Evolutionary conservation across 2,888 invertebrate species (phyloP), one percentile per base, ranked within the genome.

Genomic region (Plebejus melissa): DNA sequence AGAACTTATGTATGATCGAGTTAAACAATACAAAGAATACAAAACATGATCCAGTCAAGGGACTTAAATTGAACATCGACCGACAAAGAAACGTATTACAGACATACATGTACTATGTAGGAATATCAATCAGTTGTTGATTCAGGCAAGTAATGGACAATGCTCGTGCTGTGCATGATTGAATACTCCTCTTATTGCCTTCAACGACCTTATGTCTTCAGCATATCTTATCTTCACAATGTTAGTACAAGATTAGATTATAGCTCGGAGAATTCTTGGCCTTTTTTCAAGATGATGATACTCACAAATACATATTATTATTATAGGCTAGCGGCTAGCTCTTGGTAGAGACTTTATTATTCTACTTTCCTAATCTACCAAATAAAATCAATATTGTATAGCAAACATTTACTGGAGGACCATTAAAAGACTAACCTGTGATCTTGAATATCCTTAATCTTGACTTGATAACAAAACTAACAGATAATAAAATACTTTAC

Each of bases 91-190:
- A 79, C 76, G 76, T 76, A 79, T 76, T 76, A 75, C 60, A 74
- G 76, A 76, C 79, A 77, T 76, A 60, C 76, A 75, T 84, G 86
- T 86, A 86, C 83, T 84, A 81, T 82, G 79, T 79, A 79, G 82
- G 87, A 87, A 88, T 87, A 87, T 87, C 88, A 89, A 90, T 89
- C 88, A 87, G 85, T 87, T 84, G 85, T 85, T 81, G 82, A 82
- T 83, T 85, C 84, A 84, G 69, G 57, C 75, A 57, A n/a, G 71
- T 58, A 71, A 71, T 75, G 75, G 16, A 60, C 71, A 75, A 75
- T 75, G 58, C 75, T 60, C 71, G 70, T 54, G 54, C 75, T 72
- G 72, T 28, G 72, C 72, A 72, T 72, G 65, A 60, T 74, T 74
- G 60, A 74, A 74, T 65, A 60, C 46, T 74, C 6, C 38, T 74